A percentile compares a stretch with the other conserved stretches of the same genome.
phyloP scores from a whole-genome alignment of 2,113 vertebrate genomes.

The Azemiops feae region DNA sequence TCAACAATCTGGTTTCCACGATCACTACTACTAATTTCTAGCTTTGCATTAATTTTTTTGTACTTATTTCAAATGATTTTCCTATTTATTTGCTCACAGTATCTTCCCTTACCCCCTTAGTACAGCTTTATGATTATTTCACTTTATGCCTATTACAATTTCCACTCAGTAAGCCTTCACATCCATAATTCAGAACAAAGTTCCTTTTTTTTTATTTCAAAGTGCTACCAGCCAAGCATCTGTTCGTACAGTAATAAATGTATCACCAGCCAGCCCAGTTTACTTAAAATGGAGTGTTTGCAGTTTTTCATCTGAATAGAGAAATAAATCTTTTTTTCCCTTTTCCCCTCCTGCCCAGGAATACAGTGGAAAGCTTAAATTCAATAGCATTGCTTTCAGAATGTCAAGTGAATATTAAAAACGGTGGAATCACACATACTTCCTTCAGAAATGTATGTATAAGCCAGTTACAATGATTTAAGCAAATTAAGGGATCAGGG shows the following conservation, averaged over 20 bases:
- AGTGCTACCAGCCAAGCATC: constrained; percentile 42
- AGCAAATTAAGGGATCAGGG: constrained; percentile 8
- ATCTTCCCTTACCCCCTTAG: background rate
- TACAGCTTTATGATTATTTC: constrained; percentile 19
- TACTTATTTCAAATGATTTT: constrained; percentile 20
- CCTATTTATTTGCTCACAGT: constrained; percentile 22
- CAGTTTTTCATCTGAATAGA: background rate
- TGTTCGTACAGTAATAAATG: constrained; percentile 24
- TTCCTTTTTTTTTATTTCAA: constrained; percentile 31
- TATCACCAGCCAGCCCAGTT: constrained; percentile 13
- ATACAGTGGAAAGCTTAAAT: background rate
- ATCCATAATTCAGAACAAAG: constrained; percentile 53
- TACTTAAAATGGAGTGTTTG: constrained; percentile 20
- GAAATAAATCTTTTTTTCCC: background rate
- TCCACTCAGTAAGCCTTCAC: constrained; percentile 31
- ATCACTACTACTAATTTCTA: background rate
- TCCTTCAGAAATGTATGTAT: background rate
- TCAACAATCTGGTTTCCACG: background rate
- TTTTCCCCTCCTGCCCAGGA: background rate
- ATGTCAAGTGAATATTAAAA: background rate
- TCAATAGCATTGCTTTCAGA: background rate
- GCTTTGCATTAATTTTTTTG: background rate
- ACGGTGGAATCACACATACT: background rate
- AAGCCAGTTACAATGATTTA: background rate
- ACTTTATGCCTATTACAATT: constrained; percentile 35